A percentile compares a stretch with the other conserved stretches of the same genome.
Evolutionary conservation across 92 coral and sea anemone genomes (phyloP).

Genomic region (Bergia sp.): DNA sequence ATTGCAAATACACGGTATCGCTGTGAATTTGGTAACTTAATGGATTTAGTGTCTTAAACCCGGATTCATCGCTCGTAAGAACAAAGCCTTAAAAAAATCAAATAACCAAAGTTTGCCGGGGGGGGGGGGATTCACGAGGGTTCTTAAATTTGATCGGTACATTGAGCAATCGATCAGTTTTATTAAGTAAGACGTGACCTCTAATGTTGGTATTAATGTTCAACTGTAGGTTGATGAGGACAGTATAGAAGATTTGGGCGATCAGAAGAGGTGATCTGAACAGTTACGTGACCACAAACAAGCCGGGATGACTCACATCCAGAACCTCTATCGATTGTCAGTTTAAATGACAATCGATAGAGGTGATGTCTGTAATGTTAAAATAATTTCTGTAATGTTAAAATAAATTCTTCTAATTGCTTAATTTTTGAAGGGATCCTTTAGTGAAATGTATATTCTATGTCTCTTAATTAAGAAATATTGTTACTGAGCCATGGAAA

Average conservation of each 20-base stretch:
- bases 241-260: slow-evolving; percentile 44
- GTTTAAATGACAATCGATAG: neutral
- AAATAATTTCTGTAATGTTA: neutral
- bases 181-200: neutral
- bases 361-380: neutral
- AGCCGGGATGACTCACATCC: too few relatives aligned
- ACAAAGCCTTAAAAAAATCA: too few relatives aligned
- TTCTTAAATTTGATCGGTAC: too few relatives aligned
- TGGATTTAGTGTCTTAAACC: too few relatives aligned
- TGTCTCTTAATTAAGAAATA: neutral
- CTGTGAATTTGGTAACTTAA: too few relatives aligned
- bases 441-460: neutral
- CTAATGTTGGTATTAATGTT: neutral
- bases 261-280: slow-evolving; percentile 29
- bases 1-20: too few relatives aligned
- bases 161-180: too few relatives aligned
- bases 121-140: too few relatives aligned
- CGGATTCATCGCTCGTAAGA: too few relatives aligned
- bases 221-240: slow-evolving; percentile 30
- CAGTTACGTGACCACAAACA: neutral
- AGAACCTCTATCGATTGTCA: neutral
- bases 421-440: too few relatives aligned
- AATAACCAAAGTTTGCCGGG: too few relatives aligned
- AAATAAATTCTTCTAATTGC: too few relatives aligned
- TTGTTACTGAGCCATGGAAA: neutral